Evolutionary conservation across 2,888 invertebrate species (phyloP), one percentile per base, ranked within the genome.

Genomic region (Ligdia adustata): DNA sequence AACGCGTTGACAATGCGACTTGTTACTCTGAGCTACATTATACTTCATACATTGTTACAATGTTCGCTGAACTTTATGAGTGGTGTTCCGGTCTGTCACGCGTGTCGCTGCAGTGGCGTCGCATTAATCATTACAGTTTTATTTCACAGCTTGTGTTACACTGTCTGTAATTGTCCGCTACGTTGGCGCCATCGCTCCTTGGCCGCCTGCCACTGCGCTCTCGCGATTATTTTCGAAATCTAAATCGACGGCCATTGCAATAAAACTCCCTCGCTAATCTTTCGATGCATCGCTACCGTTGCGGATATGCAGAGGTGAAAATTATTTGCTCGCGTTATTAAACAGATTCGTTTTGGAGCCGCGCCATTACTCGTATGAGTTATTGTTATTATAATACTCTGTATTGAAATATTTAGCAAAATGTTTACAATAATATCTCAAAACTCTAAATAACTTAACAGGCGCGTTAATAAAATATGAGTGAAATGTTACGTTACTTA

Each of bases 121-220:
- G 68, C 59, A 74, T 79, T 78, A 77, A 81, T 81, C 72, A 79
- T 78, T 66, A 70, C 63, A 73, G 69, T 82, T 81, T 80, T 79
- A 81, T 82, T 78, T 77, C 62, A 58, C 77, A 67, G 73, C 75
- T 82, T 79, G 63, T 62, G 66, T 85, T 83, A 75, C 83, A 71
- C 66, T n/a, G 75, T 76, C 72, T 76, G 79, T 80, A 83, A 82
- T 82, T 80, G 80, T 76, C 72, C 72, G 75, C 69, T 67, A 64
- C 75, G 64, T 54, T 63, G 84, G 85, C 87, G 86, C 86, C 87
- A 78, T 74, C 52, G 64, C 62, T 69, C 78, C 68, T 83, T 88
- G 86, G 88, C 83, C 53, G 75, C 59, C 69, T 84, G 87, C 87
- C 87, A 86, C 70, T 72, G 69, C 61, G 66, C 70, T 64, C 69